These are phyloP conservation scores for Brachionus asplanchnoidis DNA, from an alignment of 1,140 invertebrate species.

Conservation along the genomic window DNA sequence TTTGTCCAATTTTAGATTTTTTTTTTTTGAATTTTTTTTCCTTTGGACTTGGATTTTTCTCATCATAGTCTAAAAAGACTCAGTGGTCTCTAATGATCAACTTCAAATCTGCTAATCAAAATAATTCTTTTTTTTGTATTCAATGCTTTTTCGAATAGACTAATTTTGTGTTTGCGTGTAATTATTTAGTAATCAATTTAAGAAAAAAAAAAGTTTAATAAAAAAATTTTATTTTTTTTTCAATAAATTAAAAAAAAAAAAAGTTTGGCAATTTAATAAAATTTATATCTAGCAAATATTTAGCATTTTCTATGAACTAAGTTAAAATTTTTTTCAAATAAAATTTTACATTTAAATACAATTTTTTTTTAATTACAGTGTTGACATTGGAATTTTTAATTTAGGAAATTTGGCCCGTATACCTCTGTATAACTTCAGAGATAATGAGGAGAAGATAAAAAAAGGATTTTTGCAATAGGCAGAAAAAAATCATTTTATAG, in stretches of 20 bases:
- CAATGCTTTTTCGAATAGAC: background rate
- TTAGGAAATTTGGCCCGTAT: too few species aligned
- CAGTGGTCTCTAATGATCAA: background rate
- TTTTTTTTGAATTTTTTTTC: background rate
- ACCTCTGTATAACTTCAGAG: too few species aligned
- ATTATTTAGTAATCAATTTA: background rate
- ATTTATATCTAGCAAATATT: background rate
- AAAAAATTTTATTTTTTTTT: background rate
- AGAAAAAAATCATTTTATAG: too few species aligned
- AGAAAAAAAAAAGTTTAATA: background rate
- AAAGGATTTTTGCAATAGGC: too few species aligned
- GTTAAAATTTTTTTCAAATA: background rate
- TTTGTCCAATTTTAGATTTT: background rate
- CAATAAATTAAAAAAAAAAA: background rate
- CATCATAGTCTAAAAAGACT: background rate
- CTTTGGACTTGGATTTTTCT: background rate
- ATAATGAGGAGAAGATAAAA: too few species aligned
- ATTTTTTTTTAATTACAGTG: background rate
- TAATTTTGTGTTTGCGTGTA: background rate
- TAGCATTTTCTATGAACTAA: background rate
- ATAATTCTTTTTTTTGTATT: background rate
- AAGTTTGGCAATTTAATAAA: background rate
- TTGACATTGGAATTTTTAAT: too few species aligned
- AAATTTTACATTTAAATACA: background rate
- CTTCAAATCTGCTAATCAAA: background rate